phyloP scores from a whole-genome alignment of 1,140 invertebrate species.

The Dendrolimus kikuchii region DNA sequence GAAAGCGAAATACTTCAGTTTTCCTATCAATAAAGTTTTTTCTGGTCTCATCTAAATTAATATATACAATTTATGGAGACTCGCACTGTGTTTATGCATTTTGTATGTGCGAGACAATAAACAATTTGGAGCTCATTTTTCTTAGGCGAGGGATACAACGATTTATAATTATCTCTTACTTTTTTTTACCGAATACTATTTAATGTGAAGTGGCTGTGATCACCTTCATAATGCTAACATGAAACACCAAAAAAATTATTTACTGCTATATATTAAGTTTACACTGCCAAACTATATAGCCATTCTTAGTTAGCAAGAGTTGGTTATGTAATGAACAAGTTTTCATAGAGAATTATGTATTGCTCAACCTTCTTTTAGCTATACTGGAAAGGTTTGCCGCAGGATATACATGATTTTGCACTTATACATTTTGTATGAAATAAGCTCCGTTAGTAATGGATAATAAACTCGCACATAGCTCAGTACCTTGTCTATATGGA shows the following conservation, averaged over 20 bases:
- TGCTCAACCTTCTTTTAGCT: too few species aligned
- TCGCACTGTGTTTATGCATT: slow-evolving; percentile 39
- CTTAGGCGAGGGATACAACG: slow-evolving; percentile 15
- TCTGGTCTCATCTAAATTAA: slow-evolving; percentile 6
- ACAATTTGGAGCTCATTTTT: slow-evolving; percentile 37
- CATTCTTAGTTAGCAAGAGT: too few species aligned
- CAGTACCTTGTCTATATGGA: slow-evolving; percentile 56
- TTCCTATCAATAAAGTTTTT: slow-evolving; percentile 1
- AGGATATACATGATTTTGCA: slow-evolving; percentile 17
- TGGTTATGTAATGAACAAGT: too few species aligned
- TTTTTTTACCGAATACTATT: slow-evolving; percentile 29
- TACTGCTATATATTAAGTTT: too few species aligned
- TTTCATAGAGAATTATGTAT: too few species aligned
- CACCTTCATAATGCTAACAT: slow-evolving; percentile 40
- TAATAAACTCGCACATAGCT: slow-evolving; percentile 54
- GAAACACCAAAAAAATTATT: slow-evolving; percentile 39
- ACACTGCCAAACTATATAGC: too few species aligned
- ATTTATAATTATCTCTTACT: slow-evolving; percentile 14
- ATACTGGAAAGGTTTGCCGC: too few species aligned
- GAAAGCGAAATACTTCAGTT: too few species aligned
- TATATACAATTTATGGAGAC: slow-evolving; percentile 4
- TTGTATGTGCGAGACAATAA: slow-evolving; percentile 67
- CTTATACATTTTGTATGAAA: slow-evolving; percentile 38
- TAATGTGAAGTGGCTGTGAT: slow-evolving; percentile 59
- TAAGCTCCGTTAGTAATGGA: slow-evolving; percentile 32